Evolutionary conservation across 2,888 invertebrate genomes (phyloP), one percentile per base, ranked within the genome.

Genomic region (Cyclophora albipunctata): DNA sequence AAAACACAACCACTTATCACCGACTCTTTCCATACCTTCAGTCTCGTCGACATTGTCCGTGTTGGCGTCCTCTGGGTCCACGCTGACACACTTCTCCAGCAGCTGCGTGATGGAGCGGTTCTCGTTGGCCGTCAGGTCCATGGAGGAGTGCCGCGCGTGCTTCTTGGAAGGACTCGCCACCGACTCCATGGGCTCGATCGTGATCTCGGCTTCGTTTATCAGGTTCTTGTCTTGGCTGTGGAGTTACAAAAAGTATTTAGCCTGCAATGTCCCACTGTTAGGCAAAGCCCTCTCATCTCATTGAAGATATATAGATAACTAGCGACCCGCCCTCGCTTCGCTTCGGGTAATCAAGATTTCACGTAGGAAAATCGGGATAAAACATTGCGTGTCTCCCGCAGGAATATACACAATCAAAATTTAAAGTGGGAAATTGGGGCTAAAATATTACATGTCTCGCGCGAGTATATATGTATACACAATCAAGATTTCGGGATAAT

Each of bases 91-190:
- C 53, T 89, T 86, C 72, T 89, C 89, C 45, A 89, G 60, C 50
- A 89, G 70, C 58, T 87, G 87, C 1, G 84, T 75, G 41, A 89
- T 88, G 41, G 87, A 79, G 0, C 78, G 75, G 71, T 84, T 86
- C 2, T 71, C 81, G 35, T 66, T 77, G 2, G 71, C 68, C 0
- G 85, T 86, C 5, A 89, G 66, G 64, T 89, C 89, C 89, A 89
- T 89, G 2, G 89, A 89, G 0, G 89, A 89, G 51, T 89, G 89
- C 0, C 89, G 75, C 0, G 73, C 79, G 59, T 89, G 89, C 45
- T 86, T 84, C 64, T 85, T 82, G 0, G 55, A 46, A 0, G 81
- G 74, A 50, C 73, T 75, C 37, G 37, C 37, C 37, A 37, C 37
- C 37, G 0, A 67, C 51, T 3, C 82, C 1, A 75, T 73, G 0